These are phyloP conservation scores for Himalopsyche phryganea DNA, from an alignment of 1,140 invertebrate species.

Conservation along the genomic window DNA sequence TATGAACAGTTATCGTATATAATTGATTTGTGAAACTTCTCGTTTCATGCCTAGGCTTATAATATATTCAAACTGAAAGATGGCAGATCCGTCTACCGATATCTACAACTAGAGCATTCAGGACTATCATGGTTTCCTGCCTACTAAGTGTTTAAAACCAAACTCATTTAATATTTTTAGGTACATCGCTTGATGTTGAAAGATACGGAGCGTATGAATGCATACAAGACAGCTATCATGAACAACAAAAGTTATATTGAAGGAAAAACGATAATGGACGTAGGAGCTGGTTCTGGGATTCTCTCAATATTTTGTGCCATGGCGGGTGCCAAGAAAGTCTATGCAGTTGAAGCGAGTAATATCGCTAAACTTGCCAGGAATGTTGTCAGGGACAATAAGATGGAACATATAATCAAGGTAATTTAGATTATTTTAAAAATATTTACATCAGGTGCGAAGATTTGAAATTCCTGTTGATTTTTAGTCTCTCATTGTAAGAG, in stretches of 20 bases:
- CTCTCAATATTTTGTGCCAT: conserved; percentile 94
- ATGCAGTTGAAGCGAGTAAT: conserved; percentile 90
- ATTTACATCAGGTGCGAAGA: background rate
- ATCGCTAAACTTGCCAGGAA: conserved; percentile 83
- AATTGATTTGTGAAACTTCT: no score
- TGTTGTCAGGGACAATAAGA: conserved; percentile 72
- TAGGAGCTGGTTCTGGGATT: conserved; percentile 96
- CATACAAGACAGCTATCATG: conserved; percentile 80
- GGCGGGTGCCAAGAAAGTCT: conserved; percentile 89
- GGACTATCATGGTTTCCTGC: no score
- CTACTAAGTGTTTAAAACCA: no score
- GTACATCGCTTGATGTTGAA: conserved; percentile 74
- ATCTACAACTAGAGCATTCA: no score
- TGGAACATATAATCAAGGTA: conserved; percentile 57
- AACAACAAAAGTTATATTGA: conserved; percentile 63
- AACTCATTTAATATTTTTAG: no score
- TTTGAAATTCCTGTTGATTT: no score
- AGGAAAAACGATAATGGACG: conserved; percentile 85
- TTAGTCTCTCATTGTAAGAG: no score
- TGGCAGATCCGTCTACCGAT: no score
- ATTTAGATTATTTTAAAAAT: background rate
- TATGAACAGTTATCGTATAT: no score
- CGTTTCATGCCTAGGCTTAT: no score
- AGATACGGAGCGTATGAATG: conserved; percentile 76
- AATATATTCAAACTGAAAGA: no score